Evolutionary conservation across 2,888 invertebrate species (phyloP), one percentile per base, ranked within the genome.

Genomic region (Drosophila testacea): DNA sequence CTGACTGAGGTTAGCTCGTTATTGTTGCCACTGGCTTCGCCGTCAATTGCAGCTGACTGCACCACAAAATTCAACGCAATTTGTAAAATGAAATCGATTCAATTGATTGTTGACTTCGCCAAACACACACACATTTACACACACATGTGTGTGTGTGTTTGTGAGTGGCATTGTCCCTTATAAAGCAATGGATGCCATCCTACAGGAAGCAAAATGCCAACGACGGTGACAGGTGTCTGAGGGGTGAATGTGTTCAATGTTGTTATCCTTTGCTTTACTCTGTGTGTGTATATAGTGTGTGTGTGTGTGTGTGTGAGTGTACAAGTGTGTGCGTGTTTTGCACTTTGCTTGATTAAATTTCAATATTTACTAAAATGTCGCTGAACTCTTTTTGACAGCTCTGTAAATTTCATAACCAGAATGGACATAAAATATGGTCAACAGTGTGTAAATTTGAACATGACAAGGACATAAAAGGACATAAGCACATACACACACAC

Each of bases 301-400:
- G 34, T 44, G 39, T 64, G 32, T 46, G 16, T 42, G 36, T 39
- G 60, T 66, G 27, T 65, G 42, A 57, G 47, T 63, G 66, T 59
- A 7, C 30, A 30, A 30, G 30, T 30, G 54, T 76, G 64, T 83
- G 72, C 65, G 73, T 78, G 66, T 63, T 77, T 75, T 89, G 89
- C 86, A 89, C 86, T 87, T 89, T 87, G 79, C 89, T 87, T 87
- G 89, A 87, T 87, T 87, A 89, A 89, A 88, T 87, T 89, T 88
- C 86, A 89, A 89, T 87, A 89, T 89, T 87, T 87, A 89, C 89
- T 88, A 89, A 87, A 87, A 89, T 87, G 86, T 89, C 86, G 89
- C 83, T 88, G 89, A 86, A 86, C 85, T 86, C 85, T 89, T 86
- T 89, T 76, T 89, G 85, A 86, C 85, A 89, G 88, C 89, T 87